Conservation (phyloP, 2,113 vertebrate species). For the Uropsilus gracilis region DNA sequence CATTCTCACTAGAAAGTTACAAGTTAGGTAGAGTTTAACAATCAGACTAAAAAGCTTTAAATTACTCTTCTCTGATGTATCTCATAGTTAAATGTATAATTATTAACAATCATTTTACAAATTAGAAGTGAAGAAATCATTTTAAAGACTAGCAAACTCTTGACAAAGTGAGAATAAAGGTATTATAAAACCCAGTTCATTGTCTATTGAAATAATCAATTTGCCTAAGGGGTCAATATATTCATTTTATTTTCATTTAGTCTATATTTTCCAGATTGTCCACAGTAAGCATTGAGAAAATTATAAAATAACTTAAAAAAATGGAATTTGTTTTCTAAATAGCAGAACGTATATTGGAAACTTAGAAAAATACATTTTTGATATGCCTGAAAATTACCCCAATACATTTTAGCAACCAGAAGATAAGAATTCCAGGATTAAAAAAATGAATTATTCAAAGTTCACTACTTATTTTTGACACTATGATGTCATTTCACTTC, state of each 20-base stretch:
- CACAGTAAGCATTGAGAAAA: neutral
- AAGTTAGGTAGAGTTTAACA: neutral
- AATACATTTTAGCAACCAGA: neutral
- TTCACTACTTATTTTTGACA: neutral
- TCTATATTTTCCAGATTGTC: neutral
- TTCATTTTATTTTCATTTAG: neutral
- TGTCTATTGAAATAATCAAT: neutral
- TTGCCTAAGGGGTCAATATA: neutral
- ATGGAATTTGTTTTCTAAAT: neutral
- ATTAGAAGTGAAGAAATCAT: neutral
- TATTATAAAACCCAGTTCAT: neutral
- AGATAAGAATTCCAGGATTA: neutral
- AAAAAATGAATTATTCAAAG: neutral
- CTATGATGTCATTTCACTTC: no score
- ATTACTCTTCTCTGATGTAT: neutral
- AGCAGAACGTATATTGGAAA: neutral
- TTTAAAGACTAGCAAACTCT: neutral
- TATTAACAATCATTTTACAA: neutral
- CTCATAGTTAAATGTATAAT: neutral
- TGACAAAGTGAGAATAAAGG: neutral
- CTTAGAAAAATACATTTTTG: neutral
- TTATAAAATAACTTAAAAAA: neutral
- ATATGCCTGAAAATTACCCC: neutral
- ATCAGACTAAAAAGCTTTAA: neutral
- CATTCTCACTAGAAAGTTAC: neutral